phyloP scores from a whole-genome alignment of 2,797 vertebrate genomes.

The Buphagus erythrorhynchus region DNA sequence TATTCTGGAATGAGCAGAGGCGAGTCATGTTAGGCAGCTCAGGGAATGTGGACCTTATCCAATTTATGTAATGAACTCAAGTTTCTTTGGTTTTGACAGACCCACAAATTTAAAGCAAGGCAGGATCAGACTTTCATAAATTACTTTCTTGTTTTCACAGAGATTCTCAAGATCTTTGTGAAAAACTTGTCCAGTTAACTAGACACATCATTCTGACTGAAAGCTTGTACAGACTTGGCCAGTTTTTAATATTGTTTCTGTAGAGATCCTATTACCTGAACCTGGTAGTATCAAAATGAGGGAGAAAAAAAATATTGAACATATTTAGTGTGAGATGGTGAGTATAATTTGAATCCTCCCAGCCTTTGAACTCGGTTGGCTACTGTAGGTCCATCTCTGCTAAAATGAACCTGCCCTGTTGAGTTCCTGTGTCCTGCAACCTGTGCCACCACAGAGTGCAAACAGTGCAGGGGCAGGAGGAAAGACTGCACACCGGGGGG shows the following conservation, averaged over 20 bases:
- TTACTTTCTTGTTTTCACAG: background rate
- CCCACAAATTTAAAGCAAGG: background rate
- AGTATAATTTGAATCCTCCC: background rate
- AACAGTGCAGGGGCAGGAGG: rapidly evolving
- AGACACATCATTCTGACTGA: background rate
- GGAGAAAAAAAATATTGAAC: background rate
- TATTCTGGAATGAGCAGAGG: background rate
- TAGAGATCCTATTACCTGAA: background rate
- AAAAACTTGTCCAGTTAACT: background rate
- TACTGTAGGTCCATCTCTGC: background rate
- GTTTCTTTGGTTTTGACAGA: background rate
- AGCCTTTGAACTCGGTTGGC: background rate
- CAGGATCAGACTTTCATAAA: background rate
- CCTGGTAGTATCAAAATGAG: background rate
- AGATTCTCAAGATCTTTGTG: background rate
- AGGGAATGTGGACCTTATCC: background rate
- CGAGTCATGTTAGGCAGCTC: background rate
- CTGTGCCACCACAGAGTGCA: rapidly evolving
- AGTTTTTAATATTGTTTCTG: background rate
- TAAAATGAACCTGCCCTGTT: background rate
- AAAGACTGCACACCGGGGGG: background rate
- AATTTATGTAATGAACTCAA: background rate
- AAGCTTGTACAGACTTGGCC: background rate
- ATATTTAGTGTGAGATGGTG: background rate
- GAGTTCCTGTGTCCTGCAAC: rapidly evolving